Conservation (phyloP, 2,113 vertebrate species). For the Ciconia boyciana region DNA sequence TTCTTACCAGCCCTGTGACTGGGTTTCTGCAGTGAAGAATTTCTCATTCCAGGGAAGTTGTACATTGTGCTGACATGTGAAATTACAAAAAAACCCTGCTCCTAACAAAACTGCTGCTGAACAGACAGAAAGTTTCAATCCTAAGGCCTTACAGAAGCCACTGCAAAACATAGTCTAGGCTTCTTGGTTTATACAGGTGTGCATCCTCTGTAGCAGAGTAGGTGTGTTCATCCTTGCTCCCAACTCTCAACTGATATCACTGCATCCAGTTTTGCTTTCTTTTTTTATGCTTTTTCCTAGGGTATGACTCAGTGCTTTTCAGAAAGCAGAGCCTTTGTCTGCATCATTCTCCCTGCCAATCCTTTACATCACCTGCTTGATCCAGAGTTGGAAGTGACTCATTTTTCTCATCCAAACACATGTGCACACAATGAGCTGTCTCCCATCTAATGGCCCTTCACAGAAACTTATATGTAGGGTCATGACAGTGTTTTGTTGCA, state of each 20-base stretch:
- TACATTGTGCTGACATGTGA: not conserved
- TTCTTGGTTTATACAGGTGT: not conserved
- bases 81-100: not conserved
- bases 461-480: slow-evolving; percentile 59
- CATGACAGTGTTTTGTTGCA: slow-evolving; percentile 52
- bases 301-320: slow-evolving; percentile 64
- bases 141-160: not conserved
- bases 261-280: slow-evolving; percentile 6
- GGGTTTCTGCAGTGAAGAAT: not conserved
- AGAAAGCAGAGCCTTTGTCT: slow-evolving; percentile 50
- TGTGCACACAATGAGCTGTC: slow-evolving; percentile 58
- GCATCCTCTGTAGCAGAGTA: not conserved
- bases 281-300: slow-evolving; percentile 17
- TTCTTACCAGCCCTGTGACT: not conserved
- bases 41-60: not conserved
- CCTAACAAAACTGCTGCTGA: not conserved
- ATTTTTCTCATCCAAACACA: slow-evolving; percentile 62
- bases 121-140: not conserved
- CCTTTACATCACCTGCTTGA: slow-evolving; percentile 59
- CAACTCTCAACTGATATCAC: not conserved
- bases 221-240: not conserved
- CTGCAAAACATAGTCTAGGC: not conserved
- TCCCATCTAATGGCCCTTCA: slow-evolving; percentile 53
- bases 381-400: slow-evolving; percentile 57
- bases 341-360: slow-evolving; percentile 51